Conservation (phyloP, 92 coral and sea anemone species). For the Plumapathes pennacea region DNA sequence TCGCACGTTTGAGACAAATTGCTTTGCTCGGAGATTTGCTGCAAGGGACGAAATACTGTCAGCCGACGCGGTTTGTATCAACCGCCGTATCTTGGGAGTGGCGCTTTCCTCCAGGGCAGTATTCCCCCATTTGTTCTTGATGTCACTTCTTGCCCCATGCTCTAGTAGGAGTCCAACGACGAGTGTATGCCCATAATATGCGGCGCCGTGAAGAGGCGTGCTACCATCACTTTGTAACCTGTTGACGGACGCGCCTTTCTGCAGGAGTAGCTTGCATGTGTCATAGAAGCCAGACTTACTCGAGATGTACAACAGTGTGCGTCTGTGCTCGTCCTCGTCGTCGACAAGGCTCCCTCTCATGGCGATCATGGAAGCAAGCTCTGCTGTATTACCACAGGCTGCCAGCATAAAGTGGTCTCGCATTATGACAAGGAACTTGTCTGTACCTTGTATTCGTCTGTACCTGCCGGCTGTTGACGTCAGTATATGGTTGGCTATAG, state of each 20-base stretch:
- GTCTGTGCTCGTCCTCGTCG: conserved; percentile 35
- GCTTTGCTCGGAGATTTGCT: conserved; percentile 11
- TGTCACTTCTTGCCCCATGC: conserved; percentile 44
- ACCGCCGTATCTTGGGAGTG: neutral
- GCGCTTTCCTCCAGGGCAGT: conserved; percentile 40
- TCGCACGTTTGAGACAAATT: conserved; percentile 23
- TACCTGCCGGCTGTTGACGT: conserved; percentile 28
- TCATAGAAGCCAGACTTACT: conserved; percentile 63
- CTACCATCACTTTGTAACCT: conserved; percentile 47
- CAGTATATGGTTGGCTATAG: conserved; percentile 46
- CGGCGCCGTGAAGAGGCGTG: conserved; percentile 65
- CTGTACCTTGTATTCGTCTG: neutral
- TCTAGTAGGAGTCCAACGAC: conserved; percentile 47
- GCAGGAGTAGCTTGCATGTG: conserved; percentile 29
- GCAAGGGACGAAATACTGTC: conserved; percentile 33
- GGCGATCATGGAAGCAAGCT: conserved; percentile 19
- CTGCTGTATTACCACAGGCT: conserved; percentile 42
- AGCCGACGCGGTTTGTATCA: conserved; percentile 31
- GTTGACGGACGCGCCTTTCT: conserved; percentile 39
- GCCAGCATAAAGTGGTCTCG: conserved; percentile 45
- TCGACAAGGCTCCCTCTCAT: neutral
- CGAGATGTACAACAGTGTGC: conserved; percentile 45
- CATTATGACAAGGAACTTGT: neutral
- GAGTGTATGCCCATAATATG: conserved; percentile 42
- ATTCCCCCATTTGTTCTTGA: conserved; percentile 26